Evolutionary conservation across 2,888 invertebrate species (phyloP).

Genomic region (Dryocosmus kuriphilus): DNA sequence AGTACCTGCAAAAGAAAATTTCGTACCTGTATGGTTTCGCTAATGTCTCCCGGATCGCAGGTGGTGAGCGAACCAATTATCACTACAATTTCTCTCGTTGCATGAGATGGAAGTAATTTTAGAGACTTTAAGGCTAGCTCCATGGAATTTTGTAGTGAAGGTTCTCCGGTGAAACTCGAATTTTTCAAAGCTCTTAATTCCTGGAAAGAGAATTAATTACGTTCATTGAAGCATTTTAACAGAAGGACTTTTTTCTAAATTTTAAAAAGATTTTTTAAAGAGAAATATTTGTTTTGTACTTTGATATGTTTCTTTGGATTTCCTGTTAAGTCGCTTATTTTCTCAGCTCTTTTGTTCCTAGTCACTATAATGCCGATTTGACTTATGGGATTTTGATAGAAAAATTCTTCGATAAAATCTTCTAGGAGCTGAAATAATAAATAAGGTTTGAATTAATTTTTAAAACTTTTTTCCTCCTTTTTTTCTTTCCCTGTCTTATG

Average conservation of each 20-base stretch:
- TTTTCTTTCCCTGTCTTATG: no score
- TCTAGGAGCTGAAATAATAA: slow-evolving; percentile 86
- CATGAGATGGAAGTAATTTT: slow-evolving; percentile 94
- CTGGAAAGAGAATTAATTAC: slow-evolving; percentile 57
- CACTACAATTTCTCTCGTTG: slow-evolving; percentile 95
- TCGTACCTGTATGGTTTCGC: slow-evolving; percentile 86
- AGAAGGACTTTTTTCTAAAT: not conserved
- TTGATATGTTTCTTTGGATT: slow-evolving; percentile 89
- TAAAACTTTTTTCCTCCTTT: no score
- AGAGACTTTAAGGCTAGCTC: slow-evolving; percentile 92
- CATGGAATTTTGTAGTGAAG: slow-evolving; percentile 96
- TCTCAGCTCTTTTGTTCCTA: slow-evolving; percentile 96
- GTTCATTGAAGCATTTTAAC: not conserved
- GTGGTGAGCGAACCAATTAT: slow-evolving; percentile 96
- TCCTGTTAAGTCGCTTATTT: slow-evolving; percentile 93
- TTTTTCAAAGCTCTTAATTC: slow-evolving; percentile 80
- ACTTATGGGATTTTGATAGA: slow-evolving; percentile 99
- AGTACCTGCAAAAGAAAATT: not conserved
- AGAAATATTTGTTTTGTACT: slow-evolving; percentile 68
- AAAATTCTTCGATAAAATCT: slow-evolving; percentile 96
- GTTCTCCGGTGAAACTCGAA: slow-evolving; percentile 90
- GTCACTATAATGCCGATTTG: slow-evolving; percentile 95
- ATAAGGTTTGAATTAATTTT: slow-evolving; percentile 1
- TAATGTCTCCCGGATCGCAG: slow-evolving; percentile 97
- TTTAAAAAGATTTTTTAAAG: slow-evolving; percentile 29